These are phyloP conservation scores for Hymenochirus boettgeri DNA, from an alignment of 2,113 vertebrate genomes.

Conservation along the genomic window DNA sequence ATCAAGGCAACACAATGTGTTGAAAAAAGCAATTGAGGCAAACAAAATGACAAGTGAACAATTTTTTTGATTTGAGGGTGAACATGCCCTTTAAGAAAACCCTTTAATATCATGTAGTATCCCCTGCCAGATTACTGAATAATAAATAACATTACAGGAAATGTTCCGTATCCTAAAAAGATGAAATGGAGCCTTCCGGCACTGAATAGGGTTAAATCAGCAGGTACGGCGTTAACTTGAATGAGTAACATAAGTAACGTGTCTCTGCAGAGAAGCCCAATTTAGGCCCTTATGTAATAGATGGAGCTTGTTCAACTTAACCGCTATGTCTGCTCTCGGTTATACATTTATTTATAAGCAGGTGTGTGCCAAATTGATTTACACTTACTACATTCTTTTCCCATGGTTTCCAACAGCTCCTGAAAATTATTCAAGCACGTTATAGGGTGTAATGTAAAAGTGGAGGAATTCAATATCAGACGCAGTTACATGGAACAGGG, in stretches of 20 bases:
- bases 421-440: neutral
- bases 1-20: too few species aligned
- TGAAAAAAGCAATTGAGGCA: too few species aligned
- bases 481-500: too few species aligned
- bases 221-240: neutral
- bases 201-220: neutral
- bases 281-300: slow-evolving; percentile 11
- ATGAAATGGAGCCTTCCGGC: neutral
- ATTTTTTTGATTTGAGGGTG: too few species aligned
- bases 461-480: too few species aligned
- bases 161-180: too few species aligned
- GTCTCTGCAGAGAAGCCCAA: neutral
- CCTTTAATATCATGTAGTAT: too few species aligned
- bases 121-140: too few species aligned
- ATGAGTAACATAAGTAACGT: slow-evolving; percentile 20
- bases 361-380: slow-evolving; percentile 33
- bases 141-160: too few species aligned
- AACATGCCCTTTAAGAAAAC: too few species aligned
- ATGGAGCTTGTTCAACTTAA: neutral
- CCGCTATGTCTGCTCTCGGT: slow-evolving; percentile 2
- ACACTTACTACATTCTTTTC: slow-evolving; percentile 11
- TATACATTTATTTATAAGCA: slow-evolving; percentile 37
- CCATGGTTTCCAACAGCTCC: neutral
- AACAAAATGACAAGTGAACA: too few species aligned
- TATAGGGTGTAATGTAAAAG: too few species aligned